Evolutionary conservation across 1,140 invertebrate genomes (phyloP).

Genomic region (Stegodyphus mimosarum): DNA sequence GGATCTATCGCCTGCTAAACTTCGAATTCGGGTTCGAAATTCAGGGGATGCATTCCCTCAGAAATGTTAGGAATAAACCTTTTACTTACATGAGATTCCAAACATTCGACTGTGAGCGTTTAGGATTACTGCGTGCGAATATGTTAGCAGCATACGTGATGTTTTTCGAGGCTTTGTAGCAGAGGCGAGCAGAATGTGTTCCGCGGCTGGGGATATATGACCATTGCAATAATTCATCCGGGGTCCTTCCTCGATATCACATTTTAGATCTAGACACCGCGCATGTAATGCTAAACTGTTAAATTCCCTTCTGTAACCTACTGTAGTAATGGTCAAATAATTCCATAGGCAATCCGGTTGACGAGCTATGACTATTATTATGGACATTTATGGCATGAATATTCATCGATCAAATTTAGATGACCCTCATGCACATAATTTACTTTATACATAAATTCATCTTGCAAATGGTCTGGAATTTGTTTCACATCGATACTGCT

Average conservation of each 20-base stretch:
- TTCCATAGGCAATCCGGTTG: too few relatives aligned
- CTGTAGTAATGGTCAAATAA: too few relatives aligned
- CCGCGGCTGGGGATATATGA: not conserved
- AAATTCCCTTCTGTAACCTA: too few relatives aligned
- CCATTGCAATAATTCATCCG: not conserved
- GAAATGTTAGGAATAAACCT: not conserved
- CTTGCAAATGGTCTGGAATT: too few relatives aligned
- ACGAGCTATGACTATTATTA: too few relatives aligned
- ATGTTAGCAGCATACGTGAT: not conserved
- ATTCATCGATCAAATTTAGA: too few relatives aligned
- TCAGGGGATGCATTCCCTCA: not conserved
- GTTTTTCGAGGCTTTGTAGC: not conserved
- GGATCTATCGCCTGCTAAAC: not conserved
- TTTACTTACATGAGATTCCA: not conserved
- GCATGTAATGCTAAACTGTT: not conserved
- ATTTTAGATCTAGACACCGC: not conserved
- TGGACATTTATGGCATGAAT: too few relatives aligned
- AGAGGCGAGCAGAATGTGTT: not conserved
- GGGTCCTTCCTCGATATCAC: not conserved
- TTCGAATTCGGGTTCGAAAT: too few relatives aligned
- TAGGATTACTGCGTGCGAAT: not conserved
- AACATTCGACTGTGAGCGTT: conserved; percentile 3
- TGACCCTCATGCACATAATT: too few relatives aligned
- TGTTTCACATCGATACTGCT: too few relatives aligned
- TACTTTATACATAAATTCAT: too few relatives aligned